Conservation (phyloP, 2,113 vertebrate genomes). For the Cyanoramphus novaezelandiae region DNA sequence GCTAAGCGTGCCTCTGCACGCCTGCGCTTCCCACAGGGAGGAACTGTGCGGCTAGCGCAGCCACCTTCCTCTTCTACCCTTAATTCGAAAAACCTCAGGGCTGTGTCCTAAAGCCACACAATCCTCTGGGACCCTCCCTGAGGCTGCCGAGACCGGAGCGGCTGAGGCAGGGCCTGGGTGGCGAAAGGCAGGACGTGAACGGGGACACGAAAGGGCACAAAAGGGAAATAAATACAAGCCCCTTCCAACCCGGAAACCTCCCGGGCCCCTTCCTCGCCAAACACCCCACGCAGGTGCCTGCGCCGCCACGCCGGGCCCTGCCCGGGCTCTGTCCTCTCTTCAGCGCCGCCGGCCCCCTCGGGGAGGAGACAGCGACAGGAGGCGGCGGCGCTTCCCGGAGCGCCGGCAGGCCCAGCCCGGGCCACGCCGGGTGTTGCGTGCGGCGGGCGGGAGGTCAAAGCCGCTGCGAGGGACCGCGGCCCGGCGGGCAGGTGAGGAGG, state of each 20-base stretch:
- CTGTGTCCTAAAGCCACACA: too few species aligned
- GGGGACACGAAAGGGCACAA: accelerated
- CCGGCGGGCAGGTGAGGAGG: not conserved
- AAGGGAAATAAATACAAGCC: accelerated
- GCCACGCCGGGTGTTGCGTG: not conserved
- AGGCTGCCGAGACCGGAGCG: not conserved
- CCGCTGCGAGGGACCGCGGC: not conserved
- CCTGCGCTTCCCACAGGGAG: not conserved
- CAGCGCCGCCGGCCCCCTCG: not conserved
- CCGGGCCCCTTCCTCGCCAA: accelerated
- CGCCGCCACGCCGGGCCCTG: not conserved
- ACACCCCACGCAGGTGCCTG: accelerated
- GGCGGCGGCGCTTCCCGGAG: not conserved
- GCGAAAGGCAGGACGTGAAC: not conserved
- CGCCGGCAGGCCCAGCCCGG: not conserved
- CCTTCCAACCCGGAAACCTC: accelerated
- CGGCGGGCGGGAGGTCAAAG: not conserved
- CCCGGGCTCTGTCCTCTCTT: not conserved
- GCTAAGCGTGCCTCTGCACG: not conserved
- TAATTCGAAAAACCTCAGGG: not conserved
- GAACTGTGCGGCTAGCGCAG: accelerated
- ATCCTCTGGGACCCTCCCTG: accelerated
- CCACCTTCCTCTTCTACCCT: accelerated
- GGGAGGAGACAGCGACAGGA: not conserved
- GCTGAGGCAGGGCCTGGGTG: not conserved